Conservation (phyloP, 2,888 invertebrate genomes). For the Microctonus brassicae region DNA sequence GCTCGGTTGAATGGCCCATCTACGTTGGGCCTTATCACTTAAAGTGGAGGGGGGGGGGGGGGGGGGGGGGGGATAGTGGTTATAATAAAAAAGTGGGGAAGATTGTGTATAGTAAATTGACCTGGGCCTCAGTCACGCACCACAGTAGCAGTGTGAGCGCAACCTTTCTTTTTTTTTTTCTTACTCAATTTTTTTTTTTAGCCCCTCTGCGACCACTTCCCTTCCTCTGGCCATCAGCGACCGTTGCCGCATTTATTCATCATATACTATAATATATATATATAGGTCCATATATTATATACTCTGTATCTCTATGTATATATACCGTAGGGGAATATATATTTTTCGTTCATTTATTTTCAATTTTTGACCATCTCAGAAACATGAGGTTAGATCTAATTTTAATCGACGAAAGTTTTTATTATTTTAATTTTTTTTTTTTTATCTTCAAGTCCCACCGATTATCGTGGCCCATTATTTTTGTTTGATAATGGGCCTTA, state of each 20-base stretch:
- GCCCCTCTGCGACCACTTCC: conserved; percentile 11
- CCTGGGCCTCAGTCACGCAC: conserved; percentile 51
- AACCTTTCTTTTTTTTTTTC: conserved; percentile 14
- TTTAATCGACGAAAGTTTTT: conserved; percentile 56
- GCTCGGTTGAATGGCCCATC: neutral
- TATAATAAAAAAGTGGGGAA: neutral
- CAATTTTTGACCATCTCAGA: conserved; percentile 52
- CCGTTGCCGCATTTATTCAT: neutral
- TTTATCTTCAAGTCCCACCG: neutral
- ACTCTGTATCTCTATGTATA: neutral
- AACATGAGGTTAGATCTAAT: conserved; percentile 64
- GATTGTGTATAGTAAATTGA: neutral
- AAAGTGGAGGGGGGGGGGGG: neutral
- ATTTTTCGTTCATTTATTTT: conserved; percentile 14
- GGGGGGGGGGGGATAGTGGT: no score
- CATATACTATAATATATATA: neutral
- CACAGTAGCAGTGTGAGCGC: conserved; percentile 62
- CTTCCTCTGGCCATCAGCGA: neutral
- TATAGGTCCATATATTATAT: neutral
- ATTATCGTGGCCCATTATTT: neutral
- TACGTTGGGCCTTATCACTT: neutral
- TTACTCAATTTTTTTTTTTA: neutral
- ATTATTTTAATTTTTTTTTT: neutral
- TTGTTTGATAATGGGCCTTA: neutral
- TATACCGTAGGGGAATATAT: neutral